phyloP scores from a whole-genome alignment of 2,113 vertebrate species.

The Verasper variegatus region DNA sequence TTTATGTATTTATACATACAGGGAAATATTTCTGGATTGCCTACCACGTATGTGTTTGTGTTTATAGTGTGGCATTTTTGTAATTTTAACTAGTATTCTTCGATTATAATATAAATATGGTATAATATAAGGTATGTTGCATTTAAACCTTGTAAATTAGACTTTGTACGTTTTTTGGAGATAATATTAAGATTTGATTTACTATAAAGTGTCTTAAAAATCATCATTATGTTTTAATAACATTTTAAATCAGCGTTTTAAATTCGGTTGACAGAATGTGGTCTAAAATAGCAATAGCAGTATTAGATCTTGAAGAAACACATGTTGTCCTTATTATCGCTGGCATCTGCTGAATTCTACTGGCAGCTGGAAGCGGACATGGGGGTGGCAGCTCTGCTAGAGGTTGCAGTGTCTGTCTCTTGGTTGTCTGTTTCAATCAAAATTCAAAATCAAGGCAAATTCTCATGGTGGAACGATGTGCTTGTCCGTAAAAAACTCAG shows the following conservation, averaged over 20 bases:
- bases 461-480: constrained; percentile 22
- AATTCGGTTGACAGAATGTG: constrained; percentile 18
- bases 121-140: no score
- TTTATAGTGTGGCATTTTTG: no score
- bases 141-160: no score
- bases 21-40: background rate
- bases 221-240: background rate
- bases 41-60: background rate
- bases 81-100: no score
- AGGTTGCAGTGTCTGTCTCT: constrained; percentile 59
- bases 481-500: constrained; percentile 16
- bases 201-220: background rate
- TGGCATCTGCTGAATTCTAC: constrained; percentile 64
- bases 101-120: no score
- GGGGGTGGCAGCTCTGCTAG: constrained; percentile 54
- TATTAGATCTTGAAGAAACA: constrained; percentile 46
- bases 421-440: constrained; percentile 59
- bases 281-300: constrained; percentile 42
- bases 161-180: background rate
- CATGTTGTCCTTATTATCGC: constrained; percentile 68
- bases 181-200: background rate
- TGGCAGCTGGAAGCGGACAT: constrained; percentile 70
- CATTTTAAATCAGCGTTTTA: background rate
- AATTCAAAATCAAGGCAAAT: constrained; percentile 30
- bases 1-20: constrained; percentile 4